Base-by-base conservation (phyloP, 2,888 invertebrate genomes). In the Dorcus parallelipipedus region DNA sequence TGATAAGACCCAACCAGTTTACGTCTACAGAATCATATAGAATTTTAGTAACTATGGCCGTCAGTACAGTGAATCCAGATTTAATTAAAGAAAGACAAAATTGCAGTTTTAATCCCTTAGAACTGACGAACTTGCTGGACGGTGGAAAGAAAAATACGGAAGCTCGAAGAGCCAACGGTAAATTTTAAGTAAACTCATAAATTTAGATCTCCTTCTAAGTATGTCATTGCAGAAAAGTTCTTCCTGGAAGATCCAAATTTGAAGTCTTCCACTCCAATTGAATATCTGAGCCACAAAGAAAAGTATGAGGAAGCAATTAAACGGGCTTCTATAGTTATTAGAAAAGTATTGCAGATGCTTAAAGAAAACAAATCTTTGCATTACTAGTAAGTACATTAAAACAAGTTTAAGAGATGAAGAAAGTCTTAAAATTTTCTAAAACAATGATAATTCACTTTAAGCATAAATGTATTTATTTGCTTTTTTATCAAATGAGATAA, bases 41-140 rank as follows among this genome's bases (percentile, higher is more conserved):
- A 20, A 33, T 33, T 33, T 33, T 6, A 9, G 7, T 7, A 41
- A 41, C 48, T 4, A 58, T 54, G 58, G 54, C 58, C 17, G 23
- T 14, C 10, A 38, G 9, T 10, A 48, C 14, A 48, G 26, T 33
- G 26, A 33, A 33, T 6, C 26, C 26, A 42, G 92, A 92, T 79
- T 80, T 93, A 62, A 81, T 82, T 71, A 85, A 81, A 67, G 93
- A 93, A 79, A 84, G 93, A 61, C 81, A 85, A 63, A 86, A 84
- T 67, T 91, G 91, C 68, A 84, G 86, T n/a, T 91, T 93, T 73
- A 81, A 87, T 73, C 78, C 85, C 2, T 77, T 80, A 56, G 94
- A 94, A 78, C 80, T 95, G 64, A 92, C 91, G 0, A 79, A 89
- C 73, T 81, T 91, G 64, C 81, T 93, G 65, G 90, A 91, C 78